Base-by-base conservation (phyloP, 2,888 invertebrate species). In the Leptinotarsa tumamoca region DNA sequence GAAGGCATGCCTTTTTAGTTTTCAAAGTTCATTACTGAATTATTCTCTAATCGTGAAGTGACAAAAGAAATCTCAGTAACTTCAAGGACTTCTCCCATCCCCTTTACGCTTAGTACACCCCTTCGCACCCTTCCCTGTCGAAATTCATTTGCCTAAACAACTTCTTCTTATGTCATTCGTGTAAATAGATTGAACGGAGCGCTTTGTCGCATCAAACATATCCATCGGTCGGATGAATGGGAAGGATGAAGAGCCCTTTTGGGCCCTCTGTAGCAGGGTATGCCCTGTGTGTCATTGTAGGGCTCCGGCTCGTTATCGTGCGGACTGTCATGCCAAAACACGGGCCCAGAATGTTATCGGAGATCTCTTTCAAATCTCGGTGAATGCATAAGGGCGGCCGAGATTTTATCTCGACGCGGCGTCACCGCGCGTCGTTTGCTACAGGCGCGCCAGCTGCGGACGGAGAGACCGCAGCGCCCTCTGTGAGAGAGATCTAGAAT, bases 271-370 rank as follows among this genome's bases (percentile, higher is more conserved):
- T 27, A 61, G 61, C 61, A 61, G 23, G 61, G 61, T 61, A 15
- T 61, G 61, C 23, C 61, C 61, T 23, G 78, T 75, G 77, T 79
- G 82, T 83, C 83, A 83, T 84, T 84, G 83, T 84, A 83, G 85
- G 86, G 86, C 84, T 86, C 85, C 83, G 84, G 83, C 83, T 86
- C 87, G 87, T 88, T 88, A 88, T 88, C 87, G 86, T 85, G 85
- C 87, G 87, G 86, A 88, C 88, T 88, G 88, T 88, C 88, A 88
- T 88, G 88, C 88, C 88, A 88, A 89, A 89, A 89, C 89, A 88
- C 88, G 88, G 88, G 87, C 87, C 87, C 85, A 88, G 87, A 89
- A 89, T 88, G 89, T 88, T 89, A 89, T 89, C 89, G 84, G 81
- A 82, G 86, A 89, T 89, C 89, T 89, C 89, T 89, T 89, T 89